Base-by-base conservation (phyloP, 2,113 vertebrate genomes). In the Chlorodrepanis virens region DNA sequence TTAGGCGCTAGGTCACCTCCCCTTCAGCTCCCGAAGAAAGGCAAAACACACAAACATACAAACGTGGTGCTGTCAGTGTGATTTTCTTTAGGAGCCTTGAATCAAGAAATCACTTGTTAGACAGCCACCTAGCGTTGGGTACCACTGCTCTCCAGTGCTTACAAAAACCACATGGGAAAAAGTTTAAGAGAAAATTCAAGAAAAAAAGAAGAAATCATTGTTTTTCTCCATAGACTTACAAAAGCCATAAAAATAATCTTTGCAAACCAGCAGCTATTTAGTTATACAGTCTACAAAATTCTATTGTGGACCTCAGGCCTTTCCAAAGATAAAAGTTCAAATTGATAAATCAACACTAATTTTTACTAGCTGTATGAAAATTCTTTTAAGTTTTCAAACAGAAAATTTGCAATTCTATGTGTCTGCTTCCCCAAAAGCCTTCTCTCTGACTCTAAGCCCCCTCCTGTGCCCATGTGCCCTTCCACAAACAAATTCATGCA, bases 71-170 rank as follows among this genome's bases (percentile, higher is more conserved):
- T 60, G 83, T 12, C 14, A 33, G 71, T 0, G 5, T 4, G 7
- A 74, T 65, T 53, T 88, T 65, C 29, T 63, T 83, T 14, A 59
- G 37, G 28, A 93, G 68, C 9, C 44, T 20, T 16, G 40, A 49
- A 63, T 61, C 14, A 39, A 67, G 75, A 81, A 89, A 78, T 53
- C 10, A n/a, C 49, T 96, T 84, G 86, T 75, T 79, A 96, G 88
- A 90, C 53, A 75, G 96, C 96, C 96, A 94, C 57, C 96, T 96
- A 96, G 94, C 3, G 96, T 92, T 83, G 71, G 63, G 29, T 22
- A 47, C 33, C n/a, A 21, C 68, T 17, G 28, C 40, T 78, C 44
- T 56, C 49, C 18, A 31, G 29, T 8, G 45, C 45, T 28, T 64
- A 83, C 17, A 35, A 82, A 60, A 78, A 20, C 23, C 31, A 75